phyloP scores from a whole-genome alignment of 2,797 vertebrate genomes.

The Urosaurus nigricauda region DNA sequence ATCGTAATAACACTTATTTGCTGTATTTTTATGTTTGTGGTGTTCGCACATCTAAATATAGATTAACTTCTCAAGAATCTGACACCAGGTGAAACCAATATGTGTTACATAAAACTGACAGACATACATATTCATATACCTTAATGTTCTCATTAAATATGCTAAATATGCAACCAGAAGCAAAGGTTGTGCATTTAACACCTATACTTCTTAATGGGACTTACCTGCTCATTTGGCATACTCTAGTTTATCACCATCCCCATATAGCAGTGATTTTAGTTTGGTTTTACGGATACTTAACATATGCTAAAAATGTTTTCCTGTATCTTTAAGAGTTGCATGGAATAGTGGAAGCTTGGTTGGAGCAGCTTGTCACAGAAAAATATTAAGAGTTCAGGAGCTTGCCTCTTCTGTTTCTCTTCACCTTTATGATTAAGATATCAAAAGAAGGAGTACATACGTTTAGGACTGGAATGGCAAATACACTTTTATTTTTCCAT shows the following conservation, averaged over 20 bases:
- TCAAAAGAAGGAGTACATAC: constrained; percentile 49
- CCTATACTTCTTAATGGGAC: background rate
- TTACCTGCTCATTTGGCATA: background rate
- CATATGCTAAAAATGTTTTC: background rate
- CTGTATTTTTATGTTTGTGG: constrained; percentile 17
- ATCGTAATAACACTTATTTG: background rate
- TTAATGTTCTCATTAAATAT: constrained; percentile 5
- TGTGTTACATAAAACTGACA: constrained; percentile 27
- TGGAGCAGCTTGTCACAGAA: background rate
- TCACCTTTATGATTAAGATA: background rate
- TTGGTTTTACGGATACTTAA: background rate
- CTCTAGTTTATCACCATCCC: background rate
- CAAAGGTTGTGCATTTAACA: background rate
- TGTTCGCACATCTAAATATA: constrained; percentile 26
- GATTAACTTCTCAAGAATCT: constrained; percentile 37
- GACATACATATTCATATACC: background rate
- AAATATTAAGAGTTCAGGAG: background rate
- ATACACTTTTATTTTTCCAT: constrained; percentile 48
- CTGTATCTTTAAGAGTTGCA: background rate
- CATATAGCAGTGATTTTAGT: background rate
- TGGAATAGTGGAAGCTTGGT: background rate
- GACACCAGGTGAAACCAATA: constrained; percentile 52
- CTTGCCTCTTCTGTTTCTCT: background rate
- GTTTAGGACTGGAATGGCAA: background rate
- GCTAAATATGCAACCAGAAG: background rate